phyloP scores from a whole-genome alignment of 2,888 invertebrate species.

The Oxyteleia sp. region DNA sequence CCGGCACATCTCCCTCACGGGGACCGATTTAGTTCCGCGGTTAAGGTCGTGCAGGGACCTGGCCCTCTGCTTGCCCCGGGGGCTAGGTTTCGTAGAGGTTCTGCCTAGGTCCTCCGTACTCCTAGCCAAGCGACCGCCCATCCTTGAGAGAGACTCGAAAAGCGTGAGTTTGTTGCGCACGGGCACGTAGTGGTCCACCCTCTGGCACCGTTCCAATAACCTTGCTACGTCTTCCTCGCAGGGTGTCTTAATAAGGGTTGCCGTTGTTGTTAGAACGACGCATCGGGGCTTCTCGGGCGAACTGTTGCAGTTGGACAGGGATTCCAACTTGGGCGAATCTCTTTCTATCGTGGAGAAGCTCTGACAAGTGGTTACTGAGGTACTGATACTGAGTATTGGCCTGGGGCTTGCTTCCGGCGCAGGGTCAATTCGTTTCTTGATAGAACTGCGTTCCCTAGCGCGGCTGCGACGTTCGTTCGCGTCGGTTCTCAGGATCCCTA shows the following conservation, averaged over 20 bases:
- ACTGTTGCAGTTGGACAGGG: conserved; percentile 17
- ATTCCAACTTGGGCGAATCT: conserved; percentile 19
- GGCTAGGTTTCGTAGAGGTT: conserved; percentile 87
- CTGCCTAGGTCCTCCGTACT: conserved; percentile 90
- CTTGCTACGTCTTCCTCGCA: conserved; percentile 88
- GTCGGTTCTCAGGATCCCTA: conserved; percentile 79
- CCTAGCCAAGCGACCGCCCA: conserved; percentile 89
- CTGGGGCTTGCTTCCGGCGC: neutral
- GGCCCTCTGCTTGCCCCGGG: conserved; percentile 89
- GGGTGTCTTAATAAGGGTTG: conserved; percentile 48
- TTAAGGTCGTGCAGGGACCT: conserved; percentile 91
- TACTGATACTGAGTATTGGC: conserved; percentile 23
- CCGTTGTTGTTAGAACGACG: conserved; percentile 44
- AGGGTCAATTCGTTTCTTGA: conserved; percentile 77
- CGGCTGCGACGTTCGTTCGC: conserved; percentile 83
- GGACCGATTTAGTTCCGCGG: conserved; percentile 88
- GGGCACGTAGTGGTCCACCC: conserved; percentile 90
- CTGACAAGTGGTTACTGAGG: conserved; percentile 15
- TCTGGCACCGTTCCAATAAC: conserved; percentile 89
- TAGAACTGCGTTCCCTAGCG: conserved; percentile 82
- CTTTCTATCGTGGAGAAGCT: neutral
- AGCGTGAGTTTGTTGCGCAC: conserved; percentile 91
- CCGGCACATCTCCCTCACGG: conserved; percentile 91
- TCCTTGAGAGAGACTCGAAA: conserved; percentile 91
- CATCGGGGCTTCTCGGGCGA: conserved; percentile 26